Evolutionary conservation across 2,113 vertebrate species (phyloP), one percentile per base, ranked within the genome.

Genomic region (Beaufortia kweichowensis): DNA sequence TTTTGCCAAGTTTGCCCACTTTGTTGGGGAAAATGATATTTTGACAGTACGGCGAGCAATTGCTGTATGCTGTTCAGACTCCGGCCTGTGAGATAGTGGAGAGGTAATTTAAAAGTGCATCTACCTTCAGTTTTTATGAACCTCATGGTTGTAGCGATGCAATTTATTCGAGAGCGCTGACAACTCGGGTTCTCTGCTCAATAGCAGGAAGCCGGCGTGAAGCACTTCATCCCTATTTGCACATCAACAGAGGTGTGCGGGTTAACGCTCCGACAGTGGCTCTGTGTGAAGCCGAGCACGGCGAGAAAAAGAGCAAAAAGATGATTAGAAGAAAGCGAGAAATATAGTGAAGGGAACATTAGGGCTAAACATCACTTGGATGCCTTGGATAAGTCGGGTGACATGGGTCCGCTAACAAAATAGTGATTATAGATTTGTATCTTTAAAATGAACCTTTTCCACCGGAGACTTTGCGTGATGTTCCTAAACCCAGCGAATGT

Each of bases 201-300:
- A 60, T 31, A 41, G 43, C 50, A 65, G 43, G 33, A 57, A 39
- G 70, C 6, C 11, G 23, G 63, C 61, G 46, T 21, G 65, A 63
- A 48, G 43, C 11, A 23, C 53, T 59, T 75, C 43, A 53, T 64
- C 74, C 68, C 82, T 76, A 91, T 92, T 92, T 91, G 87, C 88
- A 91, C 90, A 89, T 90, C 89, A 92, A 90, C 87, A 87, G 88
- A 66, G 61, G 78, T 56, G 39, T 64, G 33, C 70, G 55, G 68
- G 77, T 62, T 64, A 57, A 65, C 84, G 82, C 84, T 76, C 24
- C 76, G 84, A 81, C 87, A 82, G 82, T 83, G 85, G 72, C 78
- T 85, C 82, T 84, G 86, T 81, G 72, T 81, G 82, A 75, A 39
- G 85, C 68, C 23, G 2, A n/a, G 57, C 57, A 41, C 35, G 24